These are phyloP conservation scores for Trichogramma pretiosum DNA, from an alignment of 1,140 invertebrate genomes.

Conservation along the genomic window DNA sequence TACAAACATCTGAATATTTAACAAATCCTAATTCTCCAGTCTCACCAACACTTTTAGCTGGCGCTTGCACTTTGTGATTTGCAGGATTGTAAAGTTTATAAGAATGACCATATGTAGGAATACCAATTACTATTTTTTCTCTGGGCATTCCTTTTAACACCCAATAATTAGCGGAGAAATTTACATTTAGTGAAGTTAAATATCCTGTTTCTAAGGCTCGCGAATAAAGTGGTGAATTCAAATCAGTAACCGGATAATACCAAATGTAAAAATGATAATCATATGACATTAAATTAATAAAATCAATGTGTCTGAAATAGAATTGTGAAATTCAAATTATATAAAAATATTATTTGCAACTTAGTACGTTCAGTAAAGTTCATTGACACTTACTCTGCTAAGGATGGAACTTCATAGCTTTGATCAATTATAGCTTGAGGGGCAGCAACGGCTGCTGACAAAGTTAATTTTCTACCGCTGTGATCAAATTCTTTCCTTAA, in stretches of 20 bases:
- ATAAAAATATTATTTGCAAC: constrained; percentile 8
- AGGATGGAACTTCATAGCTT: constrained; percentile 65
- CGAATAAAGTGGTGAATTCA: constrained; percentile 71
- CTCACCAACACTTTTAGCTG: constrained; percentile 57
- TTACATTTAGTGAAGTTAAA: constrained; percentile 67
- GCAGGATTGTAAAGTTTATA: constrained; percentile 60
- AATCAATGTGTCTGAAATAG: constrained; percentile 62
- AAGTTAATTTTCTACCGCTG: constrained; percentile 49
- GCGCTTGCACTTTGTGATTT: constrained; percentile 60
- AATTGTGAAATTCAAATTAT: constrained; percentile 1
- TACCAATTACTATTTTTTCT: constrained; percentile 76
- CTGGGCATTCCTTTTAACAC: constrained; percentile 66
- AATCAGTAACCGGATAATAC: constrained; percentile 69
- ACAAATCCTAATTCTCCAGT: constrained; percentile 63
- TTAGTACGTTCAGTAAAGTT: neutral
- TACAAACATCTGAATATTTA: constrained; percentile 59
- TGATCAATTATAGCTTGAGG: constrained; percentile 61
- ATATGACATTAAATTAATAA: constrained; percentile 82
- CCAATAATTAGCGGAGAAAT: constrained; percentile 78
- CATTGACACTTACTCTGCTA: constrained; percentile 59
- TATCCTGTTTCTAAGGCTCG: constrained; percentile 53
- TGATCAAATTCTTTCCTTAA: constrained; percentile 55
- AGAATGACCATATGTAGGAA: constrained; percentile 84
- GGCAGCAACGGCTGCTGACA: constrained; percentile 70
- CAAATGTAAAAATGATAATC: constrained; percentile 75